Base-by-base conservation (phyloP, 2,797 vertebrate species). In the Gadopsis marmoratus region DNA sequence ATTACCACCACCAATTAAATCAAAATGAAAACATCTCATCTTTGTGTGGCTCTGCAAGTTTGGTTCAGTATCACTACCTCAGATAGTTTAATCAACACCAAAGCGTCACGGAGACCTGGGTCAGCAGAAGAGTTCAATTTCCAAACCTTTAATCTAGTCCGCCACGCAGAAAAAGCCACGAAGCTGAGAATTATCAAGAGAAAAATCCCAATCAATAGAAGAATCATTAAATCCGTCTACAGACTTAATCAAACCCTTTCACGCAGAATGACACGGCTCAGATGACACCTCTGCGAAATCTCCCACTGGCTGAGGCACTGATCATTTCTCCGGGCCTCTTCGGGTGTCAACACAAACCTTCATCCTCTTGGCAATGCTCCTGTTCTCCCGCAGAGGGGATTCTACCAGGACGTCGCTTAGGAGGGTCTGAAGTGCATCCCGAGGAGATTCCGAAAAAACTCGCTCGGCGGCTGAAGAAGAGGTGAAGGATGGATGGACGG, bases 351-450 rank as follows among this genome's bases (percentile, higher is more conserved):
- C 83, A 84, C 9, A 26, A 84, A 89, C 78, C 81, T 80, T 78
- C 54, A 87, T 92, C 76, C 73, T 69, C 73, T 58, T 39, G 67
- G 74, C 75, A 79, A 21, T 17, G 37, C 54, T 41, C 9, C 45
- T 7, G 5, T 91, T 90, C 92, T 91, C 82, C 86, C 43, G 2
- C 67, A 0, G 21, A n/a, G 47, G 79, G 75, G 88, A 92, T 92
- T 92, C 90, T 33, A 80, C n/a, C 2, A 0, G 21, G 43, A 82
- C 82, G 74, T 90, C 59, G 66, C 80, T 79, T 53, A 64, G 71
- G 59, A 60, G 81, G 81, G 87, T 91, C 71, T 89, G 91, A 90
- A 92, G 91, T 85, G 77, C 65, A 92, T 91, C 85, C 80, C 5
- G 5, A 63, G 47, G 71, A 67, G 61, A 83, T 83, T 87, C 41